A percentile compares a stretch with the other conserved stretches of the same genome.
Conservation (phyloP, 2,797 vertebrate species). For the Cyprinella venusta region DNA sequence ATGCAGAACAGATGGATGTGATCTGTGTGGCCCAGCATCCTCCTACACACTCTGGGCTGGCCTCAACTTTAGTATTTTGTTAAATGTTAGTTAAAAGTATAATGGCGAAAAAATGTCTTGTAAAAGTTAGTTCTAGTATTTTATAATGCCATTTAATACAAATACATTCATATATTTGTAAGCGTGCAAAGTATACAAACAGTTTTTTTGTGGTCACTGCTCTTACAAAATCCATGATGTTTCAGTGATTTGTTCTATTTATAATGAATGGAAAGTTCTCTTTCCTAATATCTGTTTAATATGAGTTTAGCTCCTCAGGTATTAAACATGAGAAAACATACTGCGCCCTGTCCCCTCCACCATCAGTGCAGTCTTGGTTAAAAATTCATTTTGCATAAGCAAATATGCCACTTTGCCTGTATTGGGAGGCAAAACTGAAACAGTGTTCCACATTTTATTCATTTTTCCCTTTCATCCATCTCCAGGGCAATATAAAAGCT, state of each 20-base stretch:
- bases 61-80: background rate
- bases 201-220: background rate
- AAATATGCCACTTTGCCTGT: conserved; percentile 29
- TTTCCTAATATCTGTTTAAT: conserved; percentile 20
- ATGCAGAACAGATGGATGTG: conserved; percentile 40
- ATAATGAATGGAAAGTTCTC: conserved; percentile 29
- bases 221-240: background rate
- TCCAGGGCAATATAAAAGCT: conserved; percentile 8
- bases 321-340: background rate
- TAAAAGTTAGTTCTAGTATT: background rate
- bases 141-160: background rate
- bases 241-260: background rate
- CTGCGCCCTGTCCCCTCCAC: background rate
- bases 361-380: conserved; percentile 11
- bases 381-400: conserved; percentile 29
- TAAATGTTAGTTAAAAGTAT: background rate
- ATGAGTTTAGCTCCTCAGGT: conserved; percentile 1
- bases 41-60: conserved; percentile 19
- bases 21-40: conserved; percentile 8
- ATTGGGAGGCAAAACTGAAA: conserved; percentile 15
- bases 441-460: conserved; percentile 30
- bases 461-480: background rate
- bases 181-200: background rate
- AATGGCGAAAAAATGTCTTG: background rate
- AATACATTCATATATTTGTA: background rate